Percentiles rank a stretch among this genome's conserved stretches.
phyloP scores from a whole-genome alignment of 1,140 invertebrate species.

The Ptiloglossa arizonensis region DNA sequence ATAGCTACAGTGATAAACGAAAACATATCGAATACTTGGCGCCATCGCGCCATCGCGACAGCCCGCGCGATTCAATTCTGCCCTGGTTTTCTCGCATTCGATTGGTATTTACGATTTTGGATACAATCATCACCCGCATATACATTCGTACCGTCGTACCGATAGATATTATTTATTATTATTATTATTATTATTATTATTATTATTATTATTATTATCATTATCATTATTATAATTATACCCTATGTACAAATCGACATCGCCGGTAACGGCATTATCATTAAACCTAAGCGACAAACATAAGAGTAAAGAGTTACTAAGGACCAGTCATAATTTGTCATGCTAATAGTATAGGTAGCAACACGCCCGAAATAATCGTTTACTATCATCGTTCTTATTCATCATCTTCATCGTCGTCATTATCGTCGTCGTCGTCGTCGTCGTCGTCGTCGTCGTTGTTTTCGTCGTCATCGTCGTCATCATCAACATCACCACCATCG shows the following conservation, averaged over 20 bases:
- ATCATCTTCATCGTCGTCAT: conserved; percentile 40
- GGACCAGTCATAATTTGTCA: conserved; percentile 75
- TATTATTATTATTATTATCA: conserved; percentile 37
- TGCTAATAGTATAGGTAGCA: conserved; percentile 74
- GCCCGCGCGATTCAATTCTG: background rate
- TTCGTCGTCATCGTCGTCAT: conserved; percentile 27
- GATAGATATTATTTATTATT: conserved; percentile 46
- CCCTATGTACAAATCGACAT: conserved; percentile 72
- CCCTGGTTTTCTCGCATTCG: conserved; percentile 48
- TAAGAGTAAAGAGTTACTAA: conserved; percentile 72
- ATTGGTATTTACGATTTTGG: conserved; percentile 51
- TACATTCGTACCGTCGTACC: conserved; percentile 52
- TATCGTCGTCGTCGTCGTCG: conserved; percentile 50
- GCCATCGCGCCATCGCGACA: too few relatives aligned
- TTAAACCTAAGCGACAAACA: conserved; percentile 70
- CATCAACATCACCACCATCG: conserved; percentile 46
- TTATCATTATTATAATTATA: conserved; percentile 66
- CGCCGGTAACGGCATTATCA: conserved; percentile 63
- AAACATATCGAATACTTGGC: conserved; percentile 30
- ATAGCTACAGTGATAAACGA: conserved; percentile 10
- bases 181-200: conserved; percentile 43
- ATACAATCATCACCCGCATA: conserved; percentile 55
- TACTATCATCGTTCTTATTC: conserved; percentile 47
- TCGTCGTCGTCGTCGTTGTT: conserved; percentile 36
- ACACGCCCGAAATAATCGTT: conserved; percentile 68